Base-by-base conservation (phyloP, 2,888 invertebrate species). In the Drosophila borborema region DNA sequence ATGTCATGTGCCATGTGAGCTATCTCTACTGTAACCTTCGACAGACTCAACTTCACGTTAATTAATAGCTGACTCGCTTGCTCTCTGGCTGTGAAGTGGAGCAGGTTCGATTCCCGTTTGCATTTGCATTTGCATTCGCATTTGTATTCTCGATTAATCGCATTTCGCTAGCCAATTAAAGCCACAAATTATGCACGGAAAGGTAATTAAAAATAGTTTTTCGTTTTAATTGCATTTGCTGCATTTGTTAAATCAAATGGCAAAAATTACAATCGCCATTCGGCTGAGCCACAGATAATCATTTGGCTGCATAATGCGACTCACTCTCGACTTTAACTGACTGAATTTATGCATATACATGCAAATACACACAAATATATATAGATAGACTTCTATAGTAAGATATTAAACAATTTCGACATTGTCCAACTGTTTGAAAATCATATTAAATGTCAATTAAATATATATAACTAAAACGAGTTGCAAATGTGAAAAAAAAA, bases 151-250 rank as follows among this genome's bases (percentile, higher is more conserved):
- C 55, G 74, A 64, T 86, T 86, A 82, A 86, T 82, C 83, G 81
- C 78, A 83, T 83, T 86, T 72, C 48, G 68, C 54, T 68, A 69
- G 59, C 51, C 62, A 64, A 66, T 66, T 84, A 75, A 81, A 74
- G 75, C 79, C 79, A 69, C 85, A 87, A 84, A 83, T 81, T 76
- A 86, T 87, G 87, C 82, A 76, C 62, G 34, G 69, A 78, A 81
- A 68, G 67, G 72, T 87, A 83, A 87, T 84, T 84, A 84, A 71
- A 81, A 79, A 78, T 81, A 72, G 82, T 74, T 82, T 74, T 73
- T 71, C 59, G 74, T 75, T 75, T 83, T 81, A 86, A 82, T 86
- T 86, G 72, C 54, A 83, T 82, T 82, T 82, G 70, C 34, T 56
- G 55, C 46, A 51, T 72, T 58, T 74, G 70, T 72, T 85, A 68